phyloP scores from a whole-genome alignment of 2,888 invertebrate species.

The Brachylomia viminalis region DNA sequence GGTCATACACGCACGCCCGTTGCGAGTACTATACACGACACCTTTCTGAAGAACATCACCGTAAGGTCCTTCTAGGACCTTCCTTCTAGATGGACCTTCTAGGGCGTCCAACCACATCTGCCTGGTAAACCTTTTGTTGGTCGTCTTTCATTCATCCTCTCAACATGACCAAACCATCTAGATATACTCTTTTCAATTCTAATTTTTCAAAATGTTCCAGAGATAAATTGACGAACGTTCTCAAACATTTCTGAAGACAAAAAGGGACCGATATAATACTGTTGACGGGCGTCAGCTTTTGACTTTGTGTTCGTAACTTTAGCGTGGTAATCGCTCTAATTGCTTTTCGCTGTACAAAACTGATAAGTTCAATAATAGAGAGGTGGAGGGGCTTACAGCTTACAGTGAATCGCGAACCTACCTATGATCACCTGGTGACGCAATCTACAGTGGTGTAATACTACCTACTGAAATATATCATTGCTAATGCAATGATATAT shows the following conservation, averaged over 20 bases:
- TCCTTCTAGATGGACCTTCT: too few relatives aligned
- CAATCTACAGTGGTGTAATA: conserved; percentile 17
- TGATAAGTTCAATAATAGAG: conserved; percentile 25
- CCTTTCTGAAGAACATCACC: background rate
- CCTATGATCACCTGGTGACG: conserved; percentile 17
- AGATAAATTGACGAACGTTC: background rate
- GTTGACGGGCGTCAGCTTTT: conserved; percentile 16
- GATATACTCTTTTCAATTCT: background rate
- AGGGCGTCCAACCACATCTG: background rate
- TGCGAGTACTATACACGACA: background rate
- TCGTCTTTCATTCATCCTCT: background rate
- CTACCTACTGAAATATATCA: conserved; percentile 17
- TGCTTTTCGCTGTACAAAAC: conserved; percentile 45
- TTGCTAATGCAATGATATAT: too few relatives aligned
- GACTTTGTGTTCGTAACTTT: conserved; percentile 20
- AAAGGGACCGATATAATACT: conserved; percentile 11
- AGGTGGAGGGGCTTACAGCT: background rate
- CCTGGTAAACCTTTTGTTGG: background rate
- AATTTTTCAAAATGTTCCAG: background rate
- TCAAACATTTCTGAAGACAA: conserved; percentile 4
- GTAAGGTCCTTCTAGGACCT: too few relatives aligned
- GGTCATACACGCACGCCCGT: background rate
- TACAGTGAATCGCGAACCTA: background rate
- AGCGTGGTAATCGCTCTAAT: conserved; percentile 39
- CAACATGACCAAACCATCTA: background rate